Evolutionary conservation across 2,113 vertebrate species (phyloP).

Genomic region (Eptatretus burgeri): DNA sequence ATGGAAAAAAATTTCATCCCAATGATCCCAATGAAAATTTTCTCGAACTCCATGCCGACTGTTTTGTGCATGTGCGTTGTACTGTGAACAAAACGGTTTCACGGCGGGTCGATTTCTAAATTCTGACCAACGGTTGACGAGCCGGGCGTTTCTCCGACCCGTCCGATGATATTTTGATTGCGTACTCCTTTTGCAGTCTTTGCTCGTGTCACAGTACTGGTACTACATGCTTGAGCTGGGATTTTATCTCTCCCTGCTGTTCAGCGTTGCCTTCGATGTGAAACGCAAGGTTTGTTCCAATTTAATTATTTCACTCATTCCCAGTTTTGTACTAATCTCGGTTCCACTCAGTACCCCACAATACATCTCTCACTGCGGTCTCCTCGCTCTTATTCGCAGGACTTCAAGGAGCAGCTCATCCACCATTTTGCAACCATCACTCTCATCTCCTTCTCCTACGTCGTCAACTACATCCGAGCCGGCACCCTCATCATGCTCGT

Average conservation of each 20-base stretch:
- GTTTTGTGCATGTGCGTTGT: no score
- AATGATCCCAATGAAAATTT: no score
- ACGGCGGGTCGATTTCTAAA: no score
- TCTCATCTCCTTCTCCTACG: slow-evolving; percentile 87
- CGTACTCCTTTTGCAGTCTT: slow-evolving; percentile 19
- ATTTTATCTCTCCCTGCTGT: slow-evolving; percentile 59
- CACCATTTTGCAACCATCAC: slow-evolving; percentile 74
- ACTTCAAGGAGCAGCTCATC: slow-evolving; percentile 74
- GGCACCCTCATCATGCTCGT: slow-evolving; percentile 74
- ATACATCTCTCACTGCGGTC: background rate
- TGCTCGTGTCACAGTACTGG: slow-evolving; percentile 77
- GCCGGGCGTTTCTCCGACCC: no score
- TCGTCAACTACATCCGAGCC: slow-evolving; percentile 55
- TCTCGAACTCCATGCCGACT: no score
- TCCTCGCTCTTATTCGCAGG: slow-evolving; percentile 17
- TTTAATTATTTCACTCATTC: background rate
- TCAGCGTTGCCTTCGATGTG: slow-evolving; percentile 67
- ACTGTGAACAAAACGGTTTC: no score
- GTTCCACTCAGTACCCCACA: no score
- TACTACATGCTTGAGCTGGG: slow-evolving; percentile 79
- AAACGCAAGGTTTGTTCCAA: slow-evolving; percentile 44
- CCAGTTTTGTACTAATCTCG: no score
- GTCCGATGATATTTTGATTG: background rate
- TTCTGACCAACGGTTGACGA: no score
- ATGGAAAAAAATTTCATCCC: no score